Conservation (phyloP, 1,140 invertebrate species). For the Drosophila bocki region DNA sequence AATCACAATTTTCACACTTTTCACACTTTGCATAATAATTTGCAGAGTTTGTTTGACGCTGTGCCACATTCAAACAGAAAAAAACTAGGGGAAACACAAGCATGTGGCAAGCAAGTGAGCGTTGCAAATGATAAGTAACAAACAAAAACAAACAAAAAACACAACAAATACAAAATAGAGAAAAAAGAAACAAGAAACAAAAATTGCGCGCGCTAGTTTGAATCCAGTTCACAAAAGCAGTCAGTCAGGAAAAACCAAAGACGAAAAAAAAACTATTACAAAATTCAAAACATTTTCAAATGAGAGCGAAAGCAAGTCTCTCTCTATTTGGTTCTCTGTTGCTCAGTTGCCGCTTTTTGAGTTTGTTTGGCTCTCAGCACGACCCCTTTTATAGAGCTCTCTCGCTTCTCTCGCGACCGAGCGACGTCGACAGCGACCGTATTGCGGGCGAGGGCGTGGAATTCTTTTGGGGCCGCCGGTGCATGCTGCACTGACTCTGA, state of each 20-base stretch:
- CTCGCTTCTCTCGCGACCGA: neutral
- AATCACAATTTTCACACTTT: constrained; percentile 47
- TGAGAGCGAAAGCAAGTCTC: constrained; percentile 27
- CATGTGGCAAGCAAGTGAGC: constrained; percentile 49
- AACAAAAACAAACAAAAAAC: constrained; percentile 24
- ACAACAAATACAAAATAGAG: constrained; percentile 11
- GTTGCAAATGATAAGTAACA: constrained; percentile 42
- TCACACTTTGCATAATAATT: constrained; percentile 58
- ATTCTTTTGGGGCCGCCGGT: constrained; percentile 67
- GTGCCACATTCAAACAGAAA: constrained; percentile 16
- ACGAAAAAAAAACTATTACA: constrained; percentile 42
- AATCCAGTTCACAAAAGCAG: constrained; percentile 47
- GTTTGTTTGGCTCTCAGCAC: constrained; percentile 34
- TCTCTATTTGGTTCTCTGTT: constrained; percentile 4
- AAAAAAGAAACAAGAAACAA: constrained; percentile 19
- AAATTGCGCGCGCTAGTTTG: constrained; percentile 50
- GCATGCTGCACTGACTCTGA: constrained; percentile 65
- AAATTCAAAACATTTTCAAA: constrained; percentile 50
- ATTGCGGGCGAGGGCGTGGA: constrained; percentile 53
- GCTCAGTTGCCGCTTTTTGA: constrained; percentile 43
- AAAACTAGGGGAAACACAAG: constrained; percentile 9
- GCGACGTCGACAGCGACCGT: constrained; percentile 21
- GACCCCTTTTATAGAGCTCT: neutral
- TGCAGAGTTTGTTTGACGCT: constrained; percentile 36
- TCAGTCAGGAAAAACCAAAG: constrained; percentile 34